phyloP scores from a whole-genome alignment of 2,113 vertebrate genomes.

The Neogale vison region DNA sequence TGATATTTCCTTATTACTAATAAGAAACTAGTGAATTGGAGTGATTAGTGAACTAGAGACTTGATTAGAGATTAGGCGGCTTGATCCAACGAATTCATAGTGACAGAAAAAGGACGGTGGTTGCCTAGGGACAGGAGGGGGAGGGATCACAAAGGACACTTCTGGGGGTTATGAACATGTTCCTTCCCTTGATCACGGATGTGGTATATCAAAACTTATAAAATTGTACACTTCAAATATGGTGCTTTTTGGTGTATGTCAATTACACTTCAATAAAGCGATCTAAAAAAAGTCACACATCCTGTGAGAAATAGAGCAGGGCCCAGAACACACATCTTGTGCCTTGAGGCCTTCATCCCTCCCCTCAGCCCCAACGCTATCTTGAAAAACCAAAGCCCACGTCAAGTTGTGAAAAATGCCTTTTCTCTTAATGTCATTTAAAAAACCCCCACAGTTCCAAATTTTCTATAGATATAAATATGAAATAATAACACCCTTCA shows the following conservation, averaged over 20 bases:
- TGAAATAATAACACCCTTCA: neutral
- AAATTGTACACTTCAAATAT: neutral
- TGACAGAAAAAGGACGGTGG: neutral
- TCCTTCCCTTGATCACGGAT: neutral
- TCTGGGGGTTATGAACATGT: neutral
- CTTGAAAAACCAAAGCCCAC: neutral
- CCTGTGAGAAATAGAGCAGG: neutral
- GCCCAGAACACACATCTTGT: neutral
- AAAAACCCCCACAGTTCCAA: neutral
- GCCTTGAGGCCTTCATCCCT: neutral
- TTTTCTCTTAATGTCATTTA: neutral
- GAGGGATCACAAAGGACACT: neutral
- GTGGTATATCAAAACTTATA: neutral
- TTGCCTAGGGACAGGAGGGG: neutral
- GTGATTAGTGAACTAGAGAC: neutral
- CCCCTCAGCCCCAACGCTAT: rapidly evolving
- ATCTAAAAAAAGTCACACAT: neutral
- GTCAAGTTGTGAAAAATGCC: neutral
- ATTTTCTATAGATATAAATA: neutral
- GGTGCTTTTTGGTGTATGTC: neutral
- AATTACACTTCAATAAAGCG: neutral
- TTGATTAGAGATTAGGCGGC: neutral
- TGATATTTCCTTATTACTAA: neutral
- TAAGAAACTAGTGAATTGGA: neutral
- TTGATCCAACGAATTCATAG: neutral